Evolutionary conservation across 2,888 invertebrate species (phyloP), one percentile per base, ranked within the genome.

Genomic region (Dryomyza anilis): DNA sequence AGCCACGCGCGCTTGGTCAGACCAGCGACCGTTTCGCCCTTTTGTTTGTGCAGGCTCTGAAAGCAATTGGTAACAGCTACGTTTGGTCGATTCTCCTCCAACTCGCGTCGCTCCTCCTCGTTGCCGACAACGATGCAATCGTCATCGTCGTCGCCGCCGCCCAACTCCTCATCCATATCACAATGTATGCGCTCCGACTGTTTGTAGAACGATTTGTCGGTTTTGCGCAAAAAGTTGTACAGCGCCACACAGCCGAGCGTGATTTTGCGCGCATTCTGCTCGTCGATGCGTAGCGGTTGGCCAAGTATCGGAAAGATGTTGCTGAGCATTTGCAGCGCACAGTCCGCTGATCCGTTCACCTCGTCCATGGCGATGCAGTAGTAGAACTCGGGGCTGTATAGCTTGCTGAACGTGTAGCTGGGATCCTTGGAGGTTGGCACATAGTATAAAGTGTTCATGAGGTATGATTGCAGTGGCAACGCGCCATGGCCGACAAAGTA

Each of bases 181-280:
- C 65, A 16, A 66, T 69, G 68, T 12, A 71, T 71, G 12, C 67
- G 68, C 61, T 80, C 78, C 23, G 79, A 78, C 65, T 75, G 76
- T 60, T 79, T 75, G 25, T 75, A 77, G 66, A 79, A 80, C 10
- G 77, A 73, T 45, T 72, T 72, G 63, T 81, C 78, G 19, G 78
- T 79, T 68, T 80, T 81, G 14, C 81, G 79, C 73, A 81, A 73
- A 67, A 80, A 81, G 71, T 81, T 81, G 59, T 81, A 81, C 7
- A 81, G 68, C n/a, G 81, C 79, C 64, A 81, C 77, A 69, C 80
- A 80, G 66, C 81, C 81, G 3, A 81, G 67, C 1, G 79, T 80
- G 14, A 81, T 79, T 66, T 81, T 81, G 48, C 75, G 74, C 30
- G 79, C 80, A 68, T 80, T 80, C 46, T 78, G 78, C 63, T 76